Percentiles rank a stretch among this genome's conserved stretches.
These are phyloP conservation scores for Euleptes europaea DNA, from an alignment of 2,113 vertebrate genomes.

Conservation along the genomic window DNA sequence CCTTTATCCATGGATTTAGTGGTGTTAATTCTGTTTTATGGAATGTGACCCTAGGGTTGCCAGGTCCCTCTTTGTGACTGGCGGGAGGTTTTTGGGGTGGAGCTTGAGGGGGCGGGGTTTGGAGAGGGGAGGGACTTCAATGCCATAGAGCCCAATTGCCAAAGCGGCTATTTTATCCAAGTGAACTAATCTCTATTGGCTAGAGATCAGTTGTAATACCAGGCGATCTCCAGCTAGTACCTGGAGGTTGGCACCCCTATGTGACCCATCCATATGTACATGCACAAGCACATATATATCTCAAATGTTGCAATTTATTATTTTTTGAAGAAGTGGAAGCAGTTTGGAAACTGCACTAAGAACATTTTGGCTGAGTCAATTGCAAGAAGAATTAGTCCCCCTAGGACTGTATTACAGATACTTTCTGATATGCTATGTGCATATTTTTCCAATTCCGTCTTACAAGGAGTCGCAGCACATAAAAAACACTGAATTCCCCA, in stretches of 20 bases:
- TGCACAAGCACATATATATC: not conserved
- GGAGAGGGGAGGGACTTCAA: too few species aligned
- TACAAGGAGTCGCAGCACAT: fast-evolving
- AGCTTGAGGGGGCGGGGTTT: too few species aligned
- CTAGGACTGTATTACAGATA: fast-evolving
- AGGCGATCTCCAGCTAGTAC: too few species aligned
- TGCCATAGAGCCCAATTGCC: too few species aligned
- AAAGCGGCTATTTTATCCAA: too few species aligned
- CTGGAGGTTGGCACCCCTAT: too few species aligned
- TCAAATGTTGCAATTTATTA: not conserved
- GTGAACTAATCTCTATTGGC: too few species aligned
- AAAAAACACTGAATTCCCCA: fast-evolving
- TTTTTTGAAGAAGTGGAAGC: not conserved
- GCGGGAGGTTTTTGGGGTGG: too few species aligned
- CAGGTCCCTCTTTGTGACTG: too few species aligned
- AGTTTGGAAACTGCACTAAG: not conserved
- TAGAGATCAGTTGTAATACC: too few species aligned
- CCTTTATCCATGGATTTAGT: too few species aligned
- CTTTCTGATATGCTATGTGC: not conserved
- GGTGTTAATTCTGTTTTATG: not conserved
- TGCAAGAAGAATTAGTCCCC: not conserved
- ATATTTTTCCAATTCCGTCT: not conserved
- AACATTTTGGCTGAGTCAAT: not conserved
- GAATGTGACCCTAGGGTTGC: not conserved
- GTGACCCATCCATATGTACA: not conserved